Base-by-base conservation (phyloP, 1,140 invertebrate genomes). In the Streblospio benedicti region DNA sequence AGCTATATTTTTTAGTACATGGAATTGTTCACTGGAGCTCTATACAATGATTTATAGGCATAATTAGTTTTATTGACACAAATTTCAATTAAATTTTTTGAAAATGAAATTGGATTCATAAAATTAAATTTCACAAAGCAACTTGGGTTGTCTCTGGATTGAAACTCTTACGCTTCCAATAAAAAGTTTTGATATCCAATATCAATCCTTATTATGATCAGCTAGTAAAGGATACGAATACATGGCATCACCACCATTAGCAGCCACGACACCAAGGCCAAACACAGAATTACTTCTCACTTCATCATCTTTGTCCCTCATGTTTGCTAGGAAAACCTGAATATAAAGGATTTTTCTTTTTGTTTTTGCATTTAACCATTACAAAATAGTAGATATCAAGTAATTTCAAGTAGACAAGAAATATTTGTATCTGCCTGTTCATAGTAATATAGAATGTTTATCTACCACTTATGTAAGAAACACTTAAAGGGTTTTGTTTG, bases 261-360 rank as follows among this genome's bases (percentile, higher is more conserved):
- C 71, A 31, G 82, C 82, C 44, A 90, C 78, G 69, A 90, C 87
- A 12, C 88, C 88, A 27, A 90, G 75, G 27, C 85, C 87, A 76
- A 82, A 90, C 38, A 86, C 84, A 0, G 85, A 81, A 76, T 91
- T 91, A 68, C 87, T 88, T 25, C 88, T 79, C 1, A 89, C 85
- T 75, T 88, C 84, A 28, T 83, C 82, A 65, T 84, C 82, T 2
- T 79, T 60, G 73, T 90, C 87, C 16, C 61, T 79, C 0, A 82
- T 77, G 18, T 82, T 79, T 56, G 72, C 78, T 16, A 86, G 74
- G 61, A 89, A 83, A 23, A 85, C 64, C 12, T 85, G 82, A n/a
- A n/a, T n/a, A n/a, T n/a, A n/a, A n/a, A n/a, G n/a, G n/a, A n/a
- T n/a, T n/a, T n/a, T n/a, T n/a, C n/a, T n/a, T n/a, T n/a, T n/a